Conservation (phyloP, 2,888 invertebrate genomes). For the Drosophila mulleri region DNA sequence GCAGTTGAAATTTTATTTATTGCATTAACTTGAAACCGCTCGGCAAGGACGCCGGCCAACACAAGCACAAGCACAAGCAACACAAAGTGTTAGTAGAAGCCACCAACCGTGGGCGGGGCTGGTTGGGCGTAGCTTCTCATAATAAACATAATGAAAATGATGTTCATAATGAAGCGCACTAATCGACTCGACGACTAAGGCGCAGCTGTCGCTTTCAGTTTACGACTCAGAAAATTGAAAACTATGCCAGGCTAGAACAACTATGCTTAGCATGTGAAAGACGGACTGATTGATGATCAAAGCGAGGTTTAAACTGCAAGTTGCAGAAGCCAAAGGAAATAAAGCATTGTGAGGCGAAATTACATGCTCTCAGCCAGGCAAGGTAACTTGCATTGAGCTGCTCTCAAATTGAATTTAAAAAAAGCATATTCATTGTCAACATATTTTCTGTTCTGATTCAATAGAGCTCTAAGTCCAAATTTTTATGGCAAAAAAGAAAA, state of each 20-base stretch:
- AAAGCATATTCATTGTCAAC: background rate
- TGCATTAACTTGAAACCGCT: constrained; percentile 76
- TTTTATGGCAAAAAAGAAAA: background rate
- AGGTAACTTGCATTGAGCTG: background rate
- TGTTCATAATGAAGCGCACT: constrained; percentile 77
- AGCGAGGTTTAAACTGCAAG: background rate
- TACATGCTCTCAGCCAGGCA: no score
- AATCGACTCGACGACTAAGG: constrained; percentile 62
- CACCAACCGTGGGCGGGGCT: background rate
- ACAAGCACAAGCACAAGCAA: background rate
- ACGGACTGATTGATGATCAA: constrained; percentile 6
- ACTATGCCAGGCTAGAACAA: constrained; percentile 34
- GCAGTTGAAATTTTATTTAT: constrained; percentile 81
- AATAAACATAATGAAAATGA: constrained; percentile 78
- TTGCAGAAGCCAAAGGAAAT: background rate
- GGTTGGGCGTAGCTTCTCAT: constrained; percentile 25
- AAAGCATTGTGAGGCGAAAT: background rate
- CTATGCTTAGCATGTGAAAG: background rate
- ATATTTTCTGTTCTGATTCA: background rate
- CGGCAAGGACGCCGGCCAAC: constrained; percentile 18
- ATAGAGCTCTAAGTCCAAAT: background rate
- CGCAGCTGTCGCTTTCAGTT: constrained; percentile 47
- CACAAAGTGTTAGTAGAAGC: constrained; percentile 13
- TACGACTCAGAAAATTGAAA: constrained; percentile 33
- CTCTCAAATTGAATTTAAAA: background rate